Evolutionary conservation across 2,113 vertebrate species (phyloP).

Genomic region (Xerus inauris): DNA sequence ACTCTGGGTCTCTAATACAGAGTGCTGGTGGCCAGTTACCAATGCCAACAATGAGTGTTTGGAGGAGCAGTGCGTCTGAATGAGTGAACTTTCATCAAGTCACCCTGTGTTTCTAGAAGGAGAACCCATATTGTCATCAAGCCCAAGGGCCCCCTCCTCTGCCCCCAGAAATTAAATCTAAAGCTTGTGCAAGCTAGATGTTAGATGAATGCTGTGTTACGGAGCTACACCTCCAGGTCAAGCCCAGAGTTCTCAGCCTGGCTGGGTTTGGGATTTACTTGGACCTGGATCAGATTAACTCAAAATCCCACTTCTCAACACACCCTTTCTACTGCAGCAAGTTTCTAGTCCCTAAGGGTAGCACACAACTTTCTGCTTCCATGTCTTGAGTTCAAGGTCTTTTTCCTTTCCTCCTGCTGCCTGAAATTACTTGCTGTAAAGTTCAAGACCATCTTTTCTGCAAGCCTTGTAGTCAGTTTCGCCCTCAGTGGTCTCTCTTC

Average conservation of each 20-base stretch:
- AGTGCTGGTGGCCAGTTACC: background rate
- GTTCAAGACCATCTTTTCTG: background rate
- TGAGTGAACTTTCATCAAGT: background rate
- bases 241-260: background rate
- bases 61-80: background rate
- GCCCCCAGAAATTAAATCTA: too few relatives aligned
- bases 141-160: too few relatives aligned
- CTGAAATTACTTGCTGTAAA: background rate
- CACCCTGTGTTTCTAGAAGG: background rate
- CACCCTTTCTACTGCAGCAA: accelerated
- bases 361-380: background rate
- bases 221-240: background rate
- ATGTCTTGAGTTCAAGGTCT: background rate
- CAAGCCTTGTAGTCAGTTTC: accelerated
- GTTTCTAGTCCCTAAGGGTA: background rate
- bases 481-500: background rate
- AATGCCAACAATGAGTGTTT: background rate
- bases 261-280: background rate
- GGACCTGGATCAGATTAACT: background rate
- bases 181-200: too few relatives aligned
- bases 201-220: background rate
- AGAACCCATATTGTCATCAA: background rate
- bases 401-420: background rate
- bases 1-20: background rate
- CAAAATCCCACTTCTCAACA: background rate